phyloP scores from a whole-genome alignment of 2,888 invertebrate genomes.

The Tenthredo mesomela region DNA sequence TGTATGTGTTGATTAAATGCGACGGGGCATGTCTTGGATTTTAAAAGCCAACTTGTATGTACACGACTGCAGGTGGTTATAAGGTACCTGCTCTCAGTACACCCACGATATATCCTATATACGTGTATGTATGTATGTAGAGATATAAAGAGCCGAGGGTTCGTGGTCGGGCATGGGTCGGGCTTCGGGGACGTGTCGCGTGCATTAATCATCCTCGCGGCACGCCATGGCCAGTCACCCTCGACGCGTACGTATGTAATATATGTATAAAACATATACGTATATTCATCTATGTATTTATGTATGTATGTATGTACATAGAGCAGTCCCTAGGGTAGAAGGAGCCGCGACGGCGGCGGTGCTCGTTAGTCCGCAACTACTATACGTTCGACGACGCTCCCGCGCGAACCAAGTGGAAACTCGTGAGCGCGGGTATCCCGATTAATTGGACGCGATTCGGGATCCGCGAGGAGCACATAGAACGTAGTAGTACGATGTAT shows the following conservation, averaged over 20 bases:
- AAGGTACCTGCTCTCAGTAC: conserved; percentile 11
- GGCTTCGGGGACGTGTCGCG: conserved; percentile 44
- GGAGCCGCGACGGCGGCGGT: not conserved
- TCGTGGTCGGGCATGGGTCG: conserved; percentile 26
- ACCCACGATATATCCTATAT: too few relatives aligned
- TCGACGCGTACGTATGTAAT: conserved; percentile 25
- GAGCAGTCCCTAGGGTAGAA: conserved; percentile 19
- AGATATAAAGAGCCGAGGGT: conserved; percentile 13
- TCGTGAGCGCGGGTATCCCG: conserved; percentile 18
- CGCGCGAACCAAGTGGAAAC: conserved; percentile 40
- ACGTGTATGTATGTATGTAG: not conserved
- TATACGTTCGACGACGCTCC: conserved; percentile 34
- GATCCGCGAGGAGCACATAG: not conserved
- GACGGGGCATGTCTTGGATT: conserved; percentile 11
- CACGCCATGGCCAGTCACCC: conserved; percentile 47
- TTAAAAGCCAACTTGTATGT: not conserved
- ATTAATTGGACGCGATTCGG: conserved; percentile 48
- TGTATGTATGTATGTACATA: not conserved
- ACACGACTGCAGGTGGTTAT: conserved; percentile 17
- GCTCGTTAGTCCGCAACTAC: conserved; percentile 44
- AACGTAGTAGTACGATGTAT: not conserved
- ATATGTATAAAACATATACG: not conserved
- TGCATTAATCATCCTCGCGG: conserved; percentile 49
- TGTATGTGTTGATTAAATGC: not conserved
- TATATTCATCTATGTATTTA: not conserved